These are phyloP conservation scores for Acipenser oxyrinchus DNA, from an alignment of 2,797 vertebrate genomes.

Conservation along the genomic window DNA sequence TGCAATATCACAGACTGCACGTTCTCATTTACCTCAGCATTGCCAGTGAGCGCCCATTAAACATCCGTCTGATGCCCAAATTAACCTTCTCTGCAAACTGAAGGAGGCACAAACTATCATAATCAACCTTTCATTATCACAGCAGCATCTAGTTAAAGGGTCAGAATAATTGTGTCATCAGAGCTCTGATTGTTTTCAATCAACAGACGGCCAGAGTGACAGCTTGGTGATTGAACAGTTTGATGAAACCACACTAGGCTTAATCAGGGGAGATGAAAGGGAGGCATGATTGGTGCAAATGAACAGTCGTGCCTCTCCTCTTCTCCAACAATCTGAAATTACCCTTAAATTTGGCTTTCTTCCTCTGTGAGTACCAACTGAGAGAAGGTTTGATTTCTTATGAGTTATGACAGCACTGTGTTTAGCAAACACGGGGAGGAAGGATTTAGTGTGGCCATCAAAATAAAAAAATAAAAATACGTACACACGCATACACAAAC, in stretches of 20 bases:
- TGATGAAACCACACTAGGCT: slow-evolving; percentile 95
- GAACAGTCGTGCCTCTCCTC: slow-evolving; percentile 89
- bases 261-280: slow-evolving; percentile 86
- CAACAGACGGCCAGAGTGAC: slow-evolving; percentile 97
- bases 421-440: slow-evolving; percentile 70
- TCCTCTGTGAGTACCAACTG: slow-evolving; percentile 60
- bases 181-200: slow-evolving; percentile 99
- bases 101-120: slow-evolving; percentile 99
- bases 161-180: slow-evolving; percentile 99
- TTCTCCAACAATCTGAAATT: slow-evolving; percentile 82
- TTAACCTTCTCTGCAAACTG: slow-evolving; percentile 99
- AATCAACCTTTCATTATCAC: slow-evolving; percentile 99
- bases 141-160: slow-evolving; percentile 98
- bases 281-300: slow-evolving; percentile 97
- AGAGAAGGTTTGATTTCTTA: slow-evolving; percentile 77
- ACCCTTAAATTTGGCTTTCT: slow-evolving; percentile 68
- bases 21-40: slow-evolving; percentile 77
- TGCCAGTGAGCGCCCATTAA: slow-evolving; percentile 78
- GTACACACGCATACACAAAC: not conserved
- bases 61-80: slow-evolving; percentile 98
- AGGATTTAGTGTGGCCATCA: slow-evolving; percentile 43
- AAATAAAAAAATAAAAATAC: not conserved
- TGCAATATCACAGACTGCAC: slow-evolving; percentile 72
- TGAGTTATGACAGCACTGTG: slow-evolving; percentile 73
- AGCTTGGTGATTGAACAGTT: slow-evolving; percentile 96